Percentiles rank a stretch among this genome's conserved stretches.
phyloP scores from a whole-genome alignment of 2,113 vertebrate species.

The Clarias gariepinus region DNA sequence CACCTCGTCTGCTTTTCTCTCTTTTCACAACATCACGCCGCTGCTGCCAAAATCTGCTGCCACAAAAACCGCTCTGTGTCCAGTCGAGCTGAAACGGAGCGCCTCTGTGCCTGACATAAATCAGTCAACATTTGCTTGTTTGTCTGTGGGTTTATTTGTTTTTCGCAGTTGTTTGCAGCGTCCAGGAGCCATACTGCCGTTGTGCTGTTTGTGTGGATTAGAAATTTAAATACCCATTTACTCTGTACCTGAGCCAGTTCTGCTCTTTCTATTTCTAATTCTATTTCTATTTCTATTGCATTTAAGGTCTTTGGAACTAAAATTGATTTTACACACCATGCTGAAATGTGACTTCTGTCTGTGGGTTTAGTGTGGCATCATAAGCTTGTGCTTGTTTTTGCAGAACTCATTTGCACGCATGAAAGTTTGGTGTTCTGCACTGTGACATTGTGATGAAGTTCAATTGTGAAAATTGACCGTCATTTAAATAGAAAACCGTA shows the following conservation, averaged over 20 bases:
- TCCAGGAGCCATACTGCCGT: constrained; percentile 54
- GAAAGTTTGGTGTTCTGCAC: constrained; percentile 5
- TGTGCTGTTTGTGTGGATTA: constrained; percentile 66
- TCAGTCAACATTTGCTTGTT: constrained; percentile 31
- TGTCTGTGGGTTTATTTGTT: constrained; percentile 36
- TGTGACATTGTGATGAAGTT: not conserved
- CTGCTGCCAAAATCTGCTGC: not conserved
- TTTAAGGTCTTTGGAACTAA: not conserved
- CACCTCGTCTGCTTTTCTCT: not conserved
- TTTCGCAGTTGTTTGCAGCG: constrained; percentile 21
- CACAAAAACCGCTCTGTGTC: not conserved
- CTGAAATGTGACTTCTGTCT: constrained; percentile 19
- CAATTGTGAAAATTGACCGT: not conserved
- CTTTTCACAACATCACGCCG: not conserved
- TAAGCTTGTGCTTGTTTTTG: constrained; percentile 50
- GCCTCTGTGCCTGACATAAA: constrained; percentile 29
- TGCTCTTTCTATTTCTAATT: not conserved
- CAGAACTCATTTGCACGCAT: constrained; percentile 50
- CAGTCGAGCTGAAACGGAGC: not conserved
- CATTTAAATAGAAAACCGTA: not conserved
- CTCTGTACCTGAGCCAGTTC: constrained; percentile 34
- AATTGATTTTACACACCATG: not conserved
- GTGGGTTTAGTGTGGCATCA: constrained; percentile 28
- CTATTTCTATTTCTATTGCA: not conserved
- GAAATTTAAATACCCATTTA: constrained; percentile 39